A percentile compares a stretch with the other conserved stretches of the same genome.
Conservation (phyloP, 2,888 invertebrate species). For the Heliothis peltigera region DNA sequence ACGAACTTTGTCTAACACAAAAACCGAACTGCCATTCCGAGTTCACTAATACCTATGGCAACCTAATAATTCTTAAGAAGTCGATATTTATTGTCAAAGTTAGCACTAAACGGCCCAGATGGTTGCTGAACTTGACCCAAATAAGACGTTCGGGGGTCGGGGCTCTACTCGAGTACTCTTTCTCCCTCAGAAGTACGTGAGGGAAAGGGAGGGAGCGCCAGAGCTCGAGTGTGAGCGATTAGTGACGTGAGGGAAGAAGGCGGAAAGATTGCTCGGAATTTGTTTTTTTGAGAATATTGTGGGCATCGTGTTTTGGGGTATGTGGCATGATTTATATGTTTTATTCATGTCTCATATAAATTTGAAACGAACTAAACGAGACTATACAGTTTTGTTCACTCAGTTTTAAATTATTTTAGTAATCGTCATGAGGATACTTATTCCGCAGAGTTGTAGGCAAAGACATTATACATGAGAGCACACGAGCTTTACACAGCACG, state of each 20-base stretch:
- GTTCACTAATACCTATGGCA: slow-evolving; percentile 12
- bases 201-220: slow-evolving; percentile 34
- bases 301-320: slow-evolving; percentile 30
- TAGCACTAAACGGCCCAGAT: slow-evolving; percentile 72
- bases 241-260: slow-evolving; percentile 40
- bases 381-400: no score
- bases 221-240: slow-evolving; percentile 57
- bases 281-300: slow-evolving; percentile 30
- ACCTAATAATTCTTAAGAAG: slow-evolving; percentile 53
- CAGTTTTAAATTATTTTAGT: no score
- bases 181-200: slow-evolving; percentile 32
- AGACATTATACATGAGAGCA: no score
- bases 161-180: slow-evolving; percentile 37
- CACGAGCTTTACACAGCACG: no score
- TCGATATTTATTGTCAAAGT: slow-evolving; percentile 72
- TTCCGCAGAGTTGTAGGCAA: no score
- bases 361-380: no score
- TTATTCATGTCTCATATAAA: no score
- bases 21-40: not conserved
- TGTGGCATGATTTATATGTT: slow-evolving; percentile 6
- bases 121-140: slow-evolving; percentile 77
- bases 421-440: no score
- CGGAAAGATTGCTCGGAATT: slow-evolving; percentile 31
- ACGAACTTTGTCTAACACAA: not conserved
- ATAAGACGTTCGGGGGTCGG: slow-evolving; percentile 60